Base-by-base conservation (phyloP, 2,797 vertebrate genomes). In the Glossophaga mutica region DNA sequence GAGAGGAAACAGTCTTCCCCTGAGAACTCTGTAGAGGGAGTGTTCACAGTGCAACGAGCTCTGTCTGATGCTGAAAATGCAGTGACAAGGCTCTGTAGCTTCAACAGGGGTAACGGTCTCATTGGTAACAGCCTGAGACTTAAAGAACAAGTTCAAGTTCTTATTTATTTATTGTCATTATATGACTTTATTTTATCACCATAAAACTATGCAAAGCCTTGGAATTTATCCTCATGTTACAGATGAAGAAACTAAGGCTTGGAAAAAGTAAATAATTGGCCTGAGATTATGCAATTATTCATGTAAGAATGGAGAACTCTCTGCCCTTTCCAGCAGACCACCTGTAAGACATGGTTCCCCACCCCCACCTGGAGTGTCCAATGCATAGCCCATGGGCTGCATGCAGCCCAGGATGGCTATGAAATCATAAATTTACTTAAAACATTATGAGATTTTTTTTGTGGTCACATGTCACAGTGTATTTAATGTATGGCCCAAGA, bases 41-140 rank as follows among this genome's bases (percentile, higher is more conserved):
- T 21, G 29, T n/a, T 48, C 73, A 6, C 5, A 11, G 73, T 11
- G 29, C 44, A 98, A 94, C 98, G 98, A 91, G 98, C 98, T 34
- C 98, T 99, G 19, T 91, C 98, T 97, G 99, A 96, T 90, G 98
- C 99, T 88, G 98, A 99, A 98, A 98, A 98, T 83, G 98, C 99
- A 98, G 97, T 98, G 9, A 96, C 97, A 97, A 98, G 98, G 97
- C 97, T 99, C 85, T 98, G 98, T 91, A 98, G 59, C 95, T 92
- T 98, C 90, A 90, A 96, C 95, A 98, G 98, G 98, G 37, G 3
- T 62, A n/a, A 77, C 15, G 48, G 2, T 29, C 42, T 68, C 9
- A 59, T 19, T 37, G 98, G 99, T 26, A 98, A 99, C 94, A 98
- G 98, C 73, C 97, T 98, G 12, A 98, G 99, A 71, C 98, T 99